These are phyloP conservation scores for Paramormyrops hopkinsi DNA, from an alignment of 2,797 vertebrate species.

Conservation along the genomic window DNA sequence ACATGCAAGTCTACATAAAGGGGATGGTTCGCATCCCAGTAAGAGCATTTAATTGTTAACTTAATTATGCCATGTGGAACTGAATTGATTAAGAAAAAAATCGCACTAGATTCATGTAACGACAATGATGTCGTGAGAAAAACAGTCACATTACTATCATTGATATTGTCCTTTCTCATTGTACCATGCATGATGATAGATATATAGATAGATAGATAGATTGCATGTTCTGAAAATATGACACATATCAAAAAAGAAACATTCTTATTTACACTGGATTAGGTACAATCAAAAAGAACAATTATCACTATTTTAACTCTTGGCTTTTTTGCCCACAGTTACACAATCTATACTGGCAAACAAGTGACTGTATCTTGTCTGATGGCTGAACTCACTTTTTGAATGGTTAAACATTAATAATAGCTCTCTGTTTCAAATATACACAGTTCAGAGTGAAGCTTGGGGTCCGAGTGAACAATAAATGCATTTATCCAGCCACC, in stretches of 20 bases:
- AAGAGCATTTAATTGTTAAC: background rate
- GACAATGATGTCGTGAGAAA: background rate
- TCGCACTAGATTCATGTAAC: background rate
- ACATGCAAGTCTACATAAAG: background rate
- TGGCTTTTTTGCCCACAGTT: background rate
- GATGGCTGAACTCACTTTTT: background rate
- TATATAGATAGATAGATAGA: background rate
- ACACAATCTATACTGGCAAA: background rate
- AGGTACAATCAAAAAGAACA: background rate
- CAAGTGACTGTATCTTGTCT: background rate
- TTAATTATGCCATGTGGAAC: background rate
- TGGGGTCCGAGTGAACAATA: background rate
- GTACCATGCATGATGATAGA: background rate
- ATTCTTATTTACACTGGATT: background rate
- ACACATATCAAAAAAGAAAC: background rate
- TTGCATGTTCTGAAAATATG: no score
- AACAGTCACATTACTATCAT: background rate
- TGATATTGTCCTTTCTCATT: background rate
- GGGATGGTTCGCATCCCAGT: background rate
- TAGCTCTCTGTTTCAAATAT: background rate
- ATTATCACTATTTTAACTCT: background rate
- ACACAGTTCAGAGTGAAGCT: background rate
- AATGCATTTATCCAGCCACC: background rate
- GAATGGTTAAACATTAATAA: background rate
- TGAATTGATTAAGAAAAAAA: background rate